Evolutionary conservation across 2,888 invertebrate genomes (phyloP), one percentile per base, ranked within the genome.

Genomic region (Nasonia oneida): DNA sequence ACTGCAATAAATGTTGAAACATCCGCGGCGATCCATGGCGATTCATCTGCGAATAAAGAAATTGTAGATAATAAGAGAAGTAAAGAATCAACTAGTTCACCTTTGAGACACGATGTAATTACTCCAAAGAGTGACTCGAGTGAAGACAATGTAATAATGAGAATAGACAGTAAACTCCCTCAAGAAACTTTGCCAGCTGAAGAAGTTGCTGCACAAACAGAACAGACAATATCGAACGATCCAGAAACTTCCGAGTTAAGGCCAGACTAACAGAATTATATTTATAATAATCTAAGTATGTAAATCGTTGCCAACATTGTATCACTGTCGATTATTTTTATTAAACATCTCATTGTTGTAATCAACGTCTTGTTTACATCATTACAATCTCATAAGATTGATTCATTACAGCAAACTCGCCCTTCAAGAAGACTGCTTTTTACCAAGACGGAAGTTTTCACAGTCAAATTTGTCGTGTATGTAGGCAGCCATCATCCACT

Each of bases 381-480:
- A 67, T 33, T 67, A 14, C 3, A 67, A 29, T 67, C 14, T 67
- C n/a, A 29, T 78, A 42, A 61, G 8, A 74, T 10, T 64, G 4
- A 42, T 42, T 42, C 4, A 42, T 29, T 39, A 14, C 14, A 67
- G 29, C 29, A 67, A 67, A 29, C n/a, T 33, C 29, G 14, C 8
- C 2, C 67, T 33, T 67, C 33, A 67, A 3, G 29, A 5, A 29
- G 2, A 61, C 15, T 39, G 70, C 3, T 71, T 42, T 2, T 33
- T 47, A 33, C 3, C 23, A 18, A 47, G n/a, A 15, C 50, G 76
- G 29, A 76, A 77, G 10, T 37, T 57, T 12, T 86, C 76, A 18
- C 82, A 86, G 29, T 80, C 64, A 39, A 83, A 83, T 6, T 76
- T 80, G 3, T 80, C 83, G n/a, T 71, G 10, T 1, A 86, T 15